A percentile compares a stretch with the other conserved stretches of the same genome.
These are phyloP conservation scores for Pseudomyrmex gracilis DNA, from an alignment of 1,140 invertebrate species.

Conservation along the genomic window DNA sequence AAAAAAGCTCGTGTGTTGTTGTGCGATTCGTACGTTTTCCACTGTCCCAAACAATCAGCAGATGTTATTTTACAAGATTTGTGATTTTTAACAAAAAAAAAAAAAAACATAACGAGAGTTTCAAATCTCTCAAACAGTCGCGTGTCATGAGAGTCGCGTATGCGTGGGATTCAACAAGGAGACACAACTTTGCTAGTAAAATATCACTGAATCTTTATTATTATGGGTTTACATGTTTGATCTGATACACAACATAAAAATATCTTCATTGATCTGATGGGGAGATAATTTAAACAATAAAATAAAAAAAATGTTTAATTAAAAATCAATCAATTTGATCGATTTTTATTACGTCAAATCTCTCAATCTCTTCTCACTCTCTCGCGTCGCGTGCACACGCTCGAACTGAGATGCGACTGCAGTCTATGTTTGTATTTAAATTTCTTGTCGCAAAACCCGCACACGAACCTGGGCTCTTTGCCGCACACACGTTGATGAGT, in stretches of 20 bases:
- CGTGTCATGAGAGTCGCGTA: not conserved
- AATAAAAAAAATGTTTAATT: too few relatives aligned
- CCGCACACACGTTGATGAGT: conserved; percentile 75
- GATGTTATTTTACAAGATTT: too few relatives aligned
- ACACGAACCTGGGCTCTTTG: conserved; percentile 76
- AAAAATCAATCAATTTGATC: too few relatives aligned
- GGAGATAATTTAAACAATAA: too few relatives aligned
- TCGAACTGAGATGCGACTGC: conserved; percentile 81
- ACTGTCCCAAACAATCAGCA: too few relatives aligned
- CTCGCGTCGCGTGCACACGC: conserved; percentile 56
- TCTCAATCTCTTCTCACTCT: not conserved
- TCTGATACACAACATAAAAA: not conserved
- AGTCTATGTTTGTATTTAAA: conserved; percentile 85
- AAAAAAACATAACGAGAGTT: too few relatives aligned
- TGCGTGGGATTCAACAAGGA: conserved; percentile 6
- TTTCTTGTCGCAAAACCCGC: conserved; percentile 84
- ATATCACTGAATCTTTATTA: conserved; percentile 43
- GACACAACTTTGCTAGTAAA: not conserved
- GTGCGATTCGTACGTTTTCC: not conserved
- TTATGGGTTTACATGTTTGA: too few relatives aligned
- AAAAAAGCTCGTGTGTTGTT: too few relatives aligned
- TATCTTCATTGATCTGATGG: not conserved
- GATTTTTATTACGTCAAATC: not conserved
- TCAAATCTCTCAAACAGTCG: too few relatives aligned
- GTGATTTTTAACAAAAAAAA: too few relatives aligned